Base-by-base conservation (phyloP, 2,113 vertebrate species). In the Nibea coibor region DNA sequence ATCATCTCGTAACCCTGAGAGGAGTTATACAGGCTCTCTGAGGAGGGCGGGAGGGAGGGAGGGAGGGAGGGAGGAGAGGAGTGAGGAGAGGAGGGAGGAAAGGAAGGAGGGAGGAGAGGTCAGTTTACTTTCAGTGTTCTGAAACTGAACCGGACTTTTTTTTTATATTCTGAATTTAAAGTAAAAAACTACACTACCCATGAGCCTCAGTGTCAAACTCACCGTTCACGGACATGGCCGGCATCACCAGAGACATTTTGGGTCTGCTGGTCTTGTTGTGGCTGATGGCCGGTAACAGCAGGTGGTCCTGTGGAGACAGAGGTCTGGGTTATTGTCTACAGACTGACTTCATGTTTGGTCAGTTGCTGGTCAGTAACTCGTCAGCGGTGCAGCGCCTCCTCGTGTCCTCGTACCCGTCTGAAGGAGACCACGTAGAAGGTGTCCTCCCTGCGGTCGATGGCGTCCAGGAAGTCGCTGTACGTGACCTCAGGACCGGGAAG, bases 211-310 rank as follows among this genome's bases (percentile, higher is more conserved):
- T n/a, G n/a, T n/a, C n/a, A n/a, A n/a, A 58, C 89, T 95, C 93
- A 97, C 96, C 97, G 28, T 97, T 97, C 3, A 97, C 92, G 0
- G 97, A 95, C 95, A 97, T 97, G 89, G 97, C 97, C 0, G 97
- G 97, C 97, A 98, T 97, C 89, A 98, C 96, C 86, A 98, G 93
- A 19, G 97, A 97, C 97, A 98, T 98, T 72, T 97, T 97, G 17
- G 97, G 97, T 3, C 97, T 89, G 17, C 95, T 95, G 6, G 97
- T 98, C 84, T 98, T 97, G 50, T 98, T 98, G 94, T 98, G 97
- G 91, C 95, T 97, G 94, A 97, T 97, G 82, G 97, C 97, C 0
- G 97, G 97, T 6, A 98, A 90, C 78, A 98, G 86, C 67, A 98
- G 88, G 87, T 98, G 97, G 73, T 98, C 97, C 97, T 98, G 71